Evolutionary conservation across 2,797 vertebrate species (phyloP).

Genomic region (Thunnus albacares): DNA sequence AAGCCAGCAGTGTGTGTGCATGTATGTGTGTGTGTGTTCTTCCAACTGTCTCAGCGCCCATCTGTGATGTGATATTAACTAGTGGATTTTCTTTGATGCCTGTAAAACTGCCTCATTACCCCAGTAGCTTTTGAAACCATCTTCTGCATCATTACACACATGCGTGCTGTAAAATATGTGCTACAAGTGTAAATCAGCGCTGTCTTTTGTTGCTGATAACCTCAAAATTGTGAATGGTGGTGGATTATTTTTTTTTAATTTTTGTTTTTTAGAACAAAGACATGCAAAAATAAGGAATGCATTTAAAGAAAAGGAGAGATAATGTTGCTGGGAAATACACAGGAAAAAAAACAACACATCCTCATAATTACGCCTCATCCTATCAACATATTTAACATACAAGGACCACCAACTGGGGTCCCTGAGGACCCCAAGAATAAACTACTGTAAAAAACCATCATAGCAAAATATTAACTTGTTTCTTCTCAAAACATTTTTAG

Average conservation of each 20-base stretch:
- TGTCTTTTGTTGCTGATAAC: background rate
- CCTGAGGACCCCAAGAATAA: too few species aligned
- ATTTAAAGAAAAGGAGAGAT: background rate
- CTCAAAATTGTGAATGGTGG: background rate
- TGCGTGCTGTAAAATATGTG: background rate
- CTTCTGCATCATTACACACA: constrained; percentile 28
- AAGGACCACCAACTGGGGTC: too few species aligned
- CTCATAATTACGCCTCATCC: too few species aligned
- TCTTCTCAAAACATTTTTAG: too few species aligned
- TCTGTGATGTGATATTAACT: constrained; percentile 60
- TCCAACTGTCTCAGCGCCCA: constrained; percentile 39
- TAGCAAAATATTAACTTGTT: too few species aligned
- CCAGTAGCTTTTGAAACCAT: constrained; percentile 24
- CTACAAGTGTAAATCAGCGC: constrained; percentile 23
- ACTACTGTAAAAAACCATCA: too few species aligned
- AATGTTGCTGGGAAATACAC: background rate
- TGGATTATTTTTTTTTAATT: background rate
- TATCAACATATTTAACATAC: too few species aligned
- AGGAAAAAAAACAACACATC: background rate
- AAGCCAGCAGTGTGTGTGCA: constrained; percentile 6
- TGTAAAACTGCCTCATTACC: constrained; percentile 58
- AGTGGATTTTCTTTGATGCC: constrained; percentile 58
- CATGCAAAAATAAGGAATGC: background rate
- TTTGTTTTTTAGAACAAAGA: background rate
- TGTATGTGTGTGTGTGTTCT: background rate